Percentiles rank a stretch among this genome's conserved stretches.
phyloP scores from a whole-genome alignment of 2,797 vertebrate genomes.

The Brotula barbata region DNA sequence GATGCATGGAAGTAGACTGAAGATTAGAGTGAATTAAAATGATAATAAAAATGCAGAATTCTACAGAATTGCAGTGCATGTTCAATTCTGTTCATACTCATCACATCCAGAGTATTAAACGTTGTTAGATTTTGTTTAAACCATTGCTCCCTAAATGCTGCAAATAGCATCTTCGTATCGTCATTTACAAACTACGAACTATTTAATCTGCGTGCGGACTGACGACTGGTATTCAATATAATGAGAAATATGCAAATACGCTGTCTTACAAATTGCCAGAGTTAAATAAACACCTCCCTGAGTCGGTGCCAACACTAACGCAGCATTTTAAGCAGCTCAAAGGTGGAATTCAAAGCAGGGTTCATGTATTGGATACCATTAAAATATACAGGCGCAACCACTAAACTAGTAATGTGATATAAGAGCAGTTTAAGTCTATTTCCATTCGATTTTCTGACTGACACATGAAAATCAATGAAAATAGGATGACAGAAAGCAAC shows the following conservation, averaged over 20 bases:
- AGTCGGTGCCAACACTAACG: background rate
- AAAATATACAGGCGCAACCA: background rate
- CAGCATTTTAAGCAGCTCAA: background rate
- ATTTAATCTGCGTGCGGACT: slow-evolving; percentile 3
- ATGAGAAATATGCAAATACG: slow-evolving; percentile 3
- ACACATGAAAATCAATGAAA: slow-evolving; percentile 27
- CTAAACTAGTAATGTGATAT: background rate
- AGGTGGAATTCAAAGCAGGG: background rate
- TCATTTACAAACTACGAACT: slow-evolving; percentile 2
- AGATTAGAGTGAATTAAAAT: slow-evolving; percentile 13
- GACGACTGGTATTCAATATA: background rate
- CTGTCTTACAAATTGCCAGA: background rate
- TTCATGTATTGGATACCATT: background rate
- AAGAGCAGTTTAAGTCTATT: slow-evolving; percentile 2
- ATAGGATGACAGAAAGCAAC: slow-evolving; percentile 13
- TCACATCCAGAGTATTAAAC: background rate
- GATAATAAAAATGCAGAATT: background rate
- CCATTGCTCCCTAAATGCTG: background rate
- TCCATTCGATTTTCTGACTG: slow-evolving; percentile 29
- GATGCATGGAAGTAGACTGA: slow-evolving; percentile 9
- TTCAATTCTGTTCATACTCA: background rate
- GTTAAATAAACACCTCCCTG: background rate
- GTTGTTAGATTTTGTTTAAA: too few relatives aligned
- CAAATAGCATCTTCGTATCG: background rate
- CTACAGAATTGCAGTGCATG: slow-evolving; percentile 7